Evolutionary conservation across 1,140 invertebrate genomes (phyloP), one percentile per base, ranked within the genome.

Genomic region (Calycopis cecrops): DNA sequence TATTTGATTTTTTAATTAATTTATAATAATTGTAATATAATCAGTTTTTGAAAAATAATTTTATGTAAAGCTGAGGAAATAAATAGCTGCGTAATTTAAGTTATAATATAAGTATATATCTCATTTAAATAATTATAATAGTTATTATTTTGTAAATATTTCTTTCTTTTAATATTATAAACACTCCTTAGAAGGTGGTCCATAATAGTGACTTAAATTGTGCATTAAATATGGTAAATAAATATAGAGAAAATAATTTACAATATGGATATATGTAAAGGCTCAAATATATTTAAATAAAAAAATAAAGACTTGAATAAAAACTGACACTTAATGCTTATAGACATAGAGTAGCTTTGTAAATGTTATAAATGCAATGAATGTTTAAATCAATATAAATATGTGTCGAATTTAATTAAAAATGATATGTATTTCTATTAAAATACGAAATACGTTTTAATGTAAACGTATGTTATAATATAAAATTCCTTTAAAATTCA

Each of bases 201-300:
- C 84, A 87, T 75, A 72, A 59, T 69, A 68, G 56, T 63, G 62
- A 65, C 60, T 73, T 87, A 87, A 78, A 77, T 75, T 70, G 81
- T 84, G 81, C 76, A 85, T 85, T 87, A 87, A 86, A 85, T 62
- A 51, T 71, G 52, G 63, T 73, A 75, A 71, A 76, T 75, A 78
- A 65, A 71, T 59, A 64, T 61, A 48, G 38, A 51, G 21, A 67
- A 42, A 62, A 35, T 65, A 68, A 65, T 49, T 57, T 49, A 55
- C 64, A 70, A 75, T 66, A 60, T 85, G 78, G 65, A 73, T 78
- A 82, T 63, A 62, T 64, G 64, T 79, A 71, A 83, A 79, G 73
- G 80, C 81, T 87, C 81, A 85, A 85, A 85, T 83, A 77, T 79
- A 76, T 77, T 67, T 79, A 76, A 79, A 76, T 63, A 52, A 56